A percentile compares a stretch with the other conserved stretches of the same genome.
Evolutionary conservation across 2,888 invertebrate species (phyloP).

Genomic region (Chrysomela aeneicollis): DNA sequence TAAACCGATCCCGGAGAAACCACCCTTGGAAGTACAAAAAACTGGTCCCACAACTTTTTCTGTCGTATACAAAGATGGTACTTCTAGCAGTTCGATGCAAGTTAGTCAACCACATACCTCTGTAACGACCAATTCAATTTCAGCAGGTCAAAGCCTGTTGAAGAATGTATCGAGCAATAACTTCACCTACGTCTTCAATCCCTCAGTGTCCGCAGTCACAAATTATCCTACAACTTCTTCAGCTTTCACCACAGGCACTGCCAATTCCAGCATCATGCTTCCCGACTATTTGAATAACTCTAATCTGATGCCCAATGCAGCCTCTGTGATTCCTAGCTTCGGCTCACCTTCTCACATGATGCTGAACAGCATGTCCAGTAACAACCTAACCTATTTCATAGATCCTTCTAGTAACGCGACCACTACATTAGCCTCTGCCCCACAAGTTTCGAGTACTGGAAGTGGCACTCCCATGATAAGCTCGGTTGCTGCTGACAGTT

Average conservation of each 20-base stretch:
- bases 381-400: background rate
- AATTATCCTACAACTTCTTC: background rate
- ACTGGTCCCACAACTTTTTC: conserved; percentile 18
- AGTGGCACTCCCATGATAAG: background rate
- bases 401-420: background rate
- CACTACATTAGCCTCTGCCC: background rate
- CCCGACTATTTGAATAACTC: background rate
- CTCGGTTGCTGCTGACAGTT: background rate
- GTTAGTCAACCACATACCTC: background rate
- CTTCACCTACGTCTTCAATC: background rate
- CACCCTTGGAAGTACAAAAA: conserved; percentile 12
- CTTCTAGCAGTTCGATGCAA: background rate
- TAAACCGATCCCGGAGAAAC: background rate
- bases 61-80: background rate
- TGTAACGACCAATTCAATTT: background rate
- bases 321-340: background rate
- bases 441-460: background rate
- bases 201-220: background rate
- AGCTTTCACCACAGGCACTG: background rate
- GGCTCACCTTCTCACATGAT: background rate
- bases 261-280: background rate
- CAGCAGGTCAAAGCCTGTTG: background rate
- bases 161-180: background rate
- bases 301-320: background rate
- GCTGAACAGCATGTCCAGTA: background rate